Percentiles rank a stretch among this genome's conserved stretches.
These are phyloP conservation scores for Anticlea derivata DNA, from an alignment of 2,888 invertebrate genomes.

Conservation along the genomic window DNA sequence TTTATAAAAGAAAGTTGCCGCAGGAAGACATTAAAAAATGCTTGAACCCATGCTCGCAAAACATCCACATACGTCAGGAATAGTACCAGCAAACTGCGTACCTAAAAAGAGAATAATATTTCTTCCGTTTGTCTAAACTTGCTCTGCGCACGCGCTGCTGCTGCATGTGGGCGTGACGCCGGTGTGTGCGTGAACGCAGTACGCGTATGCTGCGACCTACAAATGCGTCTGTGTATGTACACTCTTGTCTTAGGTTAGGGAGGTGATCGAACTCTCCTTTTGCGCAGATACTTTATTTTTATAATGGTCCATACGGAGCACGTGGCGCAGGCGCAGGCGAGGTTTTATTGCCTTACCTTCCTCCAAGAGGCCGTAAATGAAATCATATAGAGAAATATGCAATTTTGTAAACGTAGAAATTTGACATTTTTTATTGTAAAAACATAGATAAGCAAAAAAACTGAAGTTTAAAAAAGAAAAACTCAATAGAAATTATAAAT, in stretches of 20 bases:
- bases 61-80: conserved; percentile 31
- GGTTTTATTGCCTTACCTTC: conserved; percentile 72
- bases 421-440: too few species aligned
- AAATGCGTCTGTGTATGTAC: conserved; percentile 56
- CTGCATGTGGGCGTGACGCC: conserved; percentile 55
- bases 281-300: conserved; percentile 81
- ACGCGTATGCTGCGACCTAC: conserved; percentile 47
- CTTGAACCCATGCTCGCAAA: conserved; percentile 6
- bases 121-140: conserved; percentile 83
- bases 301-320: conserved; percentile 67
- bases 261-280: conserved; percentile 81
- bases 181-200: conserved; percentile 46
- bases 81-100: conserved; percentile 46
- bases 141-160: conserved; percentile 76
- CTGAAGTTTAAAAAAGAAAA: too few species aligned
- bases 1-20: not conserved
- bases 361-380: conserved; percentile 42
- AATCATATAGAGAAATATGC: not conserved
- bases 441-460: too few species aligned
- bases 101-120: conserved; percentile 81
- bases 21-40: conserved; percentile 16
- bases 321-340: conserved; percentile 64
- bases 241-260: conserved; percentile 84
- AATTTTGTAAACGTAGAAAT: too few species aligned
- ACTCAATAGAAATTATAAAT: too few species aligned